Evolutionary conservation across 2,888 invertebrate genomes (phyloP).

Genomic region (Sarcophaga carnaria): DNA sequence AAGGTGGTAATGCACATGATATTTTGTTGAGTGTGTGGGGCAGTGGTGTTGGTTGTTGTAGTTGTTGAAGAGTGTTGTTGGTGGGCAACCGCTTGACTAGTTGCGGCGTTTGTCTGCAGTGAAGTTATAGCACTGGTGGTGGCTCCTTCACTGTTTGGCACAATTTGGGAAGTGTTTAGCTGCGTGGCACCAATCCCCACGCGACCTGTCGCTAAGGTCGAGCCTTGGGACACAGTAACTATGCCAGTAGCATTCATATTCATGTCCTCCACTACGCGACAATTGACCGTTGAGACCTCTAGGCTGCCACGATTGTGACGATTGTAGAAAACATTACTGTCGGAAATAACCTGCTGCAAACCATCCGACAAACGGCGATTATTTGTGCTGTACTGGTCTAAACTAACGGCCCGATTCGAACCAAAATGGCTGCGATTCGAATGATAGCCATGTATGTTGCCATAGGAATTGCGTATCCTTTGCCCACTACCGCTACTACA

Average conservation of each 20-base stretch:
- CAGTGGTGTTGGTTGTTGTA: slow-evolving; percentile 56
- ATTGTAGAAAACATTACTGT: slow-evolving; percentile 81
- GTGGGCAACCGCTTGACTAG: slow-evolving; percentile 46
- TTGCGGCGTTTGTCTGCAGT: slow-evolving; percentile 41
- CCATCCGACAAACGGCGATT: slow-evolving; percentile 81
- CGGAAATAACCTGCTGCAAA: slow-evolving; percentile 81
- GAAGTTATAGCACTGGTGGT: slow-evolving; percentile 48
- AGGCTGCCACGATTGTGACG: slow-evolving; percentile 78
- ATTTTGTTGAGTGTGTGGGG: slow-evolving; percentile 63
- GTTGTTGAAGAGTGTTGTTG: slow-evolving; percentile 6
- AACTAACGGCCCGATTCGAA: slow-evolving; percentile 81
- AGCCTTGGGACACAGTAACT: slow-evolving; percentile 57
- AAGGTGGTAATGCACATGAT: slow-evolving; percentile 69
- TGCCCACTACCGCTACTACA: slow-evolving; percentile 81
- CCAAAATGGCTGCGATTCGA: slow-evolving; percentile 81
- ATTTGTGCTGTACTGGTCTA: slow-evolving; percentile 81
- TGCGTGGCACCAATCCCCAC: slow-evolving; percentile 59
- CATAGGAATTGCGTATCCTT: slow-evolving; percentile 81
- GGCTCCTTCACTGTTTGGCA: slow-evolving; percentile 71
- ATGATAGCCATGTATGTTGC: slow-evolving; percentile 81
- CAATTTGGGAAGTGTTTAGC: slow-evolving; percentile 68
- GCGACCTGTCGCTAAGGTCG: slow-evolving; percentile 45
- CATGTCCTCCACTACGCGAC: slow-evolving; percentile 72
- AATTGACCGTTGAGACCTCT: slow-evolving; percentile 70
- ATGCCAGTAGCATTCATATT: slow-evolving; percentile 74